phyloP scores from a whole-genome alignment of 2,888 invertebrate species.

The Macrostomum cliftonense region DNA sequence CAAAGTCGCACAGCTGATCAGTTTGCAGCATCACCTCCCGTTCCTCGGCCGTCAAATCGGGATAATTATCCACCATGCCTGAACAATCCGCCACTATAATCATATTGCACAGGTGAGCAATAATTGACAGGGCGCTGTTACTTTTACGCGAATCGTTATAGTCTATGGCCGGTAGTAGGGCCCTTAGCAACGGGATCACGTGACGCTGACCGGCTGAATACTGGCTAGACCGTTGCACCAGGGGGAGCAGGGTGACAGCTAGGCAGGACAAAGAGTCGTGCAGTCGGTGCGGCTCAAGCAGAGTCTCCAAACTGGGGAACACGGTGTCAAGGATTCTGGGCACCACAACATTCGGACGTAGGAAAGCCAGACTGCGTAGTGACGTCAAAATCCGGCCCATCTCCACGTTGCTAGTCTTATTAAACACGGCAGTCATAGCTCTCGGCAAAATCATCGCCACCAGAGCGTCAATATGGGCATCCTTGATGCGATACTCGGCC shows the following conservation, averaged over 20 bases:
- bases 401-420: slow-evolving; percentile 48
- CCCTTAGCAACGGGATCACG: slow-evolving; percentile 58
- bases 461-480: no score
- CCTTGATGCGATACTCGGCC: slow-evolving; percentile 20
- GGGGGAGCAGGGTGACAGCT: slow-evolving; percentile 32
- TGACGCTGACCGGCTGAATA: slow-evolving; percentile 52
- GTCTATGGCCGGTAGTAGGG: slow-evolving; percentile 67
- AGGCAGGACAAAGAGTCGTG: slow-evolving; percentile 38
- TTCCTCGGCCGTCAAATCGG: slow-evolving; percentile 59
- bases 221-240: slow-evolving; percentile 40
- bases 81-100: slow-evolving; percentile 70
- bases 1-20: slow-evolving; percentile 69
- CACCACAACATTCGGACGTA: slow-evolving; percentile 57
- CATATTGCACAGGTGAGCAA: slow-evolving; percentile 47
- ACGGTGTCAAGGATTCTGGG: slow-evolving; percentile 50
- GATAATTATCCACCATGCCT: slow-evolving; percentile 48
- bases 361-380: slow-evolving; percentile 49
- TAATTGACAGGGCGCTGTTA: slow-evolving; percentile 54
- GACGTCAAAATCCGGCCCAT: slow-evolving; percentile 51
- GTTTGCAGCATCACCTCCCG: slow-evolving; percentile 54
- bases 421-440: slow-evolving; percentile 48
- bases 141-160: slow-evolving; percentile 58
- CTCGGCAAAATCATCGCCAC: slow-evolving; percentile 40
- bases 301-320: slow-evolving; percentile 57
- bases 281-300: slow-evolving; percentile 63